Evolutionary conservation across 2,797 vertebrate genomes (phyloP), one percentile per base, ranked within the genome.

Genomic region (Scomberomorus guttatus): DNA sequence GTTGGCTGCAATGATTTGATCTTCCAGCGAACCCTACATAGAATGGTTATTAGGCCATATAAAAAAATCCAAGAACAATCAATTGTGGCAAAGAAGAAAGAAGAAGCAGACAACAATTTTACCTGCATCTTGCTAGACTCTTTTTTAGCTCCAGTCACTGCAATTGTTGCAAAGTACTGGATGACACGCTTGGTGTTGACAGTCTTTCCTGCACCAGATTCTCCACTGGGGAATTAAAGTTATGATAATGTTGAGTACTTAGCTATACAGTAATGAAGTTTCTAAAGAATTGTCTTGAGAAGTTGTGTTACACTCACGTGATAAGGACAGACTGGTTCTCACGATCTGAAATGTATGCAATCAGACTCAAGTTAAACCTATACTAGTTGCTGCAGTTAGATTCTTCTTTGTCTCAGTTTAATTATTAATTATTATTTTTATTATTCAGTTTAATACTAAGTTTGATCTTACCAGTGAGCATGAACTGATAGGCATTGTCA

Each of bases 401-500:
- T 55, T 29, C 12, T 60, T 56, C 25, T 65, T 48, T 25, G 34
- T 25, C 7, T 18, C 22, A 32, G 29, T 32, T 32, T 32, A 32
- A 32, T 32, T 6, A 32, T 6, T 32, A 5, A 32, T 32, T 32
- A 32, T 32, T 6, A 32, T 6, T 32, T 32, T 32, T 32, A 32
- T 32, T 32, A 69, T 55, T 20, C n/a, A 37, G 2, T 37, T 11
- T 37, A 37, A 37, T 11, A 37, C 37, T 37, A 37, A 37, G 9
- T 37, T 37, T 37, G 37, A 37, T 37, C 1, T 67, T 80, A 93
- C 91, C 91, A 51, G 90, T 93, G 80, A 93, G 92, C 95, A 95
- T 95, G 89, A 79, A 84, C 93, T 97, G 97, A 87, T 97, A 98
- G 79, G 96, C 97, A 0, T 96, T 97, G 69, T 97, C 97, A 8